These are phyloP conservation scores for Eulithis prunata DNA, from an alignment of 2,888 invertebrate species.

Conservation along the genomic window DNA sequence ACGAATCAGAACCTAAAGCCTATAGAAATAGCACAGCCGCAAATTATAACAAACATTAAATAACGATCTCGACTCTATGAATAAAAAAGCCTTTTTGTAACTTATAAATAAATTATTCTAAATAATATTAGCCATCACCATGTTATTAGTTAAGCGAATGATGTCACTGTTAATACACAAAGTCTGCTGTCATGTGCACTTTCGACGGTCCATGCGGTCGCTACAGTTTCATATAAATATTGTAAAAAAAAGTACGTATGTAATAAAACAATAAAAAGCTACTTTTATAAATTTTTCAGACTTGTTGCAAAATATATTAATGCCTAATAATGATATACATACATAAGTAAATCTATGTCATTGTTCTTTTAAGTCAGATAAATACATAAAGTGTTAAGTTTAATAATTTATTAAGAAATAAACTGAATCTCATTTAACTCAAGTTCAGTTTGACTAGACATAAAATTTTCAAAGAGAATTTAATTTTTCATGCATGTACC, in stretches of 20 bases:
- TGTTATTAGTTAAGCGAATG: conserved; percentile 64
- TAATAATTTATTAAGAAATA: no score
- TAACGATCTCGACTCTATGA: conserved; percentile 58
- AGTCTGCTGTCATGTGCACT: conserved; percentile 73
- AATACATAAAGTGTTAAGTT: no score
- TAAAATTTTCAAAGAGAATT: no score
- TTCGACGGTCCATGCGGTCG: conserved; percentile 77
- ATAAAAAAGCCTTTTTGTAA: conserved; percentile 60
- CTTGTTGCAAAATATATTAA: not conserved
- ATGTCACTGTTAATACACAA: conserved; percentile 47
- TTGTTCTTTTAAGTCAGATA: no score
- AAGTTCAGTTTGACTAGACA: no score
- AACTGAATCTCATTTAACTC: no score
- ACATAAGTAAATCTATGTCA: not conserved
- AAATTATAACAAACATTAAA: conserved; percentile 29
- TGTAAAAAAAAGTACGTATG: not conserved
- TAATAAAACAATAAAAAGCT: not conserved
- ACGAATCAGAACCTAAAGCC: conserved; percentile 30
- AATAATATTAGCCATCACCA: conserved; percentile 65
- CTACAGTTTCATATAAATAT: conserved; percentile 30
- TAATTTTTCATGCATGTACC: no score
- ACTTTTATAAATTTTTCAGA: not conserved
- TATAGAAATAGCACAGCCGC: conserved; percentile 33
- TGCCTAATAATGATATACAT: no score
- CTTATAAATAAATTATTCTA: conserved; percentile 55